Percentiles rank a stretch among this genome's conserved stretches.
Conservation (phyloP, 1,140 invertebrate species). For the Chironomus tepperi region DNA sequence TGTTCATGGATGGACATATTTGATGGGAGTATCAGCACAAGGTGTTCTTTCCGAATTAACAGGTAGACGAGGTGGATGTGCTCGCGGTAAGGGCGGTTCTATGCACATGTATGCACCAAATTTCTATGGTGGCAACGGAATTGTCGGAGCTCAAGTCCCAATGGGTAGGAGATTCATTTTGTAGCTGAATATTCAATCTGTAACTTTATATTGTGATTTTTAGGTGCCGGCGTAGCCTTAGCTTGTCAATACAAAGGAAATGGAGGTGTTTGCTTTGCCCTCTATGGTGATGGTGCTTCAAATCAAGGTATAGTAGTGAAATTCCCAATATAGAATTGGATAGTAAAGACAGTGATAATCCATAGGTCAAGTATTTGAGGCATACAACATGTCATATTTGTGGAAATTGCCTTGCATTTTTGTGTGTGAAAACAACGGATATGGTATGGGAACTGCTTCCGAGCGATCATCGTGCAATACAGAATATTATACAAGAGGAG, state of each 20-base stretch:
- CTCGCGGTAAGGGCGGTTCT: slow-evolving; percentile 89
- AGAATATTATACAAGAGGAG: slow-evolving; percentile 74
- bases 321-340: too few relatives aligned
- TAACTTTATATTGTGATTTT: neutral
- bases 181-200: too few relatives aligned
- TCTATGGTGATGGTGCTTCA: slow-evolving; percentile 96
- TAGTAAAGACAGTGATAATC: too few relatives aligned
- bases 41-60: slow-evolving; percentile 85
- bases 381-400: slow-evolving; percentile 73
- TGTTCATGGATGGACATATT: slow-evolving; percentile 92
- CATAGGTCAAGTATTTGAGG: slow-evolving; percentile 69
- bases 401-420: slow-evolving; percentile 91
- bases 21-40: slow-evolving; percentile 72
- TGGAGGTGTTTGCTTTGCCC: slow-evolving; percentile 72
- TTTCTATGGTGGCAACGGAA: slow-evolving; percentile 98
- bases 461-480: slow-evolving; percentile 65
- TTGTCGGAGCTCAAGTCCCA: slow-evolving; percentile 95
- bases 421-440: slow-evolving; percentile 96
- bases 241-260: slow-evolving; percentile 77
- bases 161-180: slow-evolving; percentile 51
- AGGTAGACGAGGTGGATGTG: slow-evolving; percentile 66
- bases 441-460: slow-evolving; percentile 82
- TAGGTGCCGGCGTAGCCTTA: slow-evolving; percentile 74
- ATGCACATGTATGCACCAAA: slow-evolving; percentile 86
- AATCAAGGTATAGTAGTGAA: too few relatives aligned